phyloP scores from a whole-genome alignment of 1,140 invertebrate genomes.

The Meloidogyne hapla region DNA sequence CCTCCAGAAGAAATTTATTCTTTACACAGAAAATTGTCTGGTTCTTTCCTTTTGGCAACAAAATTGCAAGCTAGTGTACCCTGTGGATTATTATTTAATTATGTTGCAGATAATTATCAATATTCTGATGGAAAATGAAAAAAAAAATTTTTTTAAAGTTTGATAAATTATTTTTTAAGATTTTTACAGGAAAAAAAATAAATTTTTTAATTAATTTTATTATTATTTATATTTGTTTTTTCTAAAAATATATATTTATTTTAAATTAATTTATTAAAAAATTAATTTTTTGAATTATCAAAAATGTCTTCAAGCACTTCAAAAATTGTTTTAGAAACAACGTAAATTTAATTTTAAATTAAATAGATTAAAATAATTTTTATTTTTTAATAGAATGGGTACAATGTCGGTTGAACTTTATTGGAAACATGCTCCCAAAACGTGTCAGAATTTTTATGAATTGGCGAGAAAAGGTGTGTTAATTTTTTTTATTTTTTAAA shows the following conservation, averaged over 20 bases:
- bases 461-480: conserved; percentile 1
- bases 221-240: neutral
- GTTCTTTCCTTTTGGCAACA: conserved; percentile 88
- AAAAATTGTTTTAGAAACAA: conserved; percentile 26
- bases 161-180: neutral
- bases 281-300: neutral
- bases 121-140: conserved; percentile 33
- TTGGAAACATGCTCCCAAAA: conserved; percentile 40
- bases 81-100: conserved; percentile 81
- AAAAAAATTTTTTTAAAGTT: neutral
- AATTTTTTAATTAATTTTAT: neutral
- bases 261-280: neutral
- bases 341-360: conserved; percentile 5
- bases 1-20: conserved; percentile 99
- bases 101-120: conserved; percentile 68
- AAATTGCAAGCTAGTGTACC: conserved; percentile 83
- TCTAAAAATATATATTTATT: neutral
- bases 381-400: conserved; percentile 36
- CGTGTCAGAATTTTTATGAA: conserved; percentile 20
- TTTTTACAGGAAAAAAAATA: conserved; percentile 66
- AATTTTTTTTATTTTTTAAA: neutral
- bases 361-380: neutral
- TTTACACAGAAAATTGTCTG: conserved; percentile 93
- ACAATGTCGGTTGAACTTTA: conserved; percentile 34
- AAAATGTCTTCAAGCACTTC: conserved; percentile 21